Evolutionary conservation across 2,113 vertebrate genomes (phyloP), one percentile per base, ranked within the genome.

Genomic region (Microtus ochrogaster): DNA sequence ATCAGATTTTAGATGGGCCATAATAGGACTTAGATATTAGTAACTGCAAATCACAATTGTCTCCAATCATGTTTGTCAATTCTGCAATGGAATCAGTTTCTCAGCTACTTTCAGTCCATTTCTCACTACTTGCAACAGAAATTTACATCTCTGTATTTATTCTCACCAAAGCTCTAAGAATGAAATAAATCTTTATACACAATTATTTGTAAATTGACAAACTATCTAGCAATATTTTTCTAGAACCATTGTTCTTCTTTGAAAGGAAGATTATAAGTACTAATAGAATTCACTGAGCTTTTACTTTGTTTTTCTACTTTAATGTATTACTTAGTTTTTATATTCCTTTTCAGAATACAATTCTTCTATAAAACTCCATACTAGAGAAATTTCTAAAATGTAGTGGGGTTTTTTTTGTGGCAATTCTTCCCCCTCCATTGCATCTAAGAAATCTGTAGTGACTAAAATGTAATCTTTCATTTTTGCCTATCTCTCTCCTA

Each of bases 401-500:
- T 68, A 5, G 3, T n/a, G 1, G 4, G n/a, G 2, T 19, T 58
- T 66, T 12, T 58, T 66, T 73, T 82, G 6, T 65, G 92, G 16
- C 4, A 58, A 76, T 92, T 78, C 24, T 94, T 95, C 28, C 13
- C 96, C 36, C 73, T 86, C 58, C 6, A n/a, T 6, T 83, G 11
- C 5, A 90, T 89, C 72, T 92, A 30, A 73, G 87, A 91, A 90
- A 73, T 33, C n/a, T 73, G 65, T 84, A 96, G n/a, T 73, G 92
- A 65, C 39, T 82, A 85, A 86, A 91, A 61, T 84, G 3, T 16
- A 68, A 82, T 95, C 19, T 86, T 95, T 93, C 24, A 11, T 85
- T 94, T 92, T 91, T 87, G 13, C 41, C 86, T 93, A 24, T 94
- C 63, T 96, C 47, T 94, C 11, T 95, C 28, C 13, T 52, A 55